These are phyloP conservation scores for Ictalurus furcatus DNA, from an alignment of 2,113 vertebrate genomes.

Conservation along the genomic window DNA sequence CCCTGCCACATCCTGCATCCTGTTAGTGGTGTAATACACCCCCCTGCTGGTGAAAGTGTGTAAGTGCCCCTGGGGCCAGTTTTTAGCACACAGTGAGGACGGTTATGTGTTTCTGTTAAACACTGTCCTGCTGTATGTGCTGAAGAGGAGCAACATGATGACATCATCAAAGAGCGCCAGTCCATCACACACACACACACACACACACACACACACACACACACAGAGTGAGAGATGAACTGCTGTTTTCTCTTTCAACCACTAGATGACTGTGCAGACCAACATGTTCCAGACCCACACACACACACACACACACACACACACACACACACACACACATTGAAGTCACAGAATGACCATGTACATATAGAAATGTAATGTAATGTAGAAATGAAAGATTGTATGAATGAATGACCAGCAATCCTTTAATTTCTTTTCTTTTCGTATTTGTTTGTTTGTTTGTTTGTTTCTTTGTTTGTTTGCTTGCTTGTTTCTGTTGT, in stretches of 20 bases:
- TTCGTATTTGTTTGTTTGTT: too few relatives aligned
- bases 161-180: neutral
- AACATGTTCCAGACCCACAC: neutral
- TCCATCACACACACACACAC: neutral
- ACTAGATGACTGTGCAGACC: constrained; percentile 60
- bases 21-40: neutral
- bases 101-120: neutral
- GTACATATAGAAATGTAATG: too few relatives aligned
- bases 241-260: constrained; percentile 15
- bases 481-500: too few relatives aligned
- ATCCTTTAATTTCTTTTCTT: too few relatives aligned
- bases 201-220: neutral
- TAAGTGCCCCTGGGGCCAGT: neutral
- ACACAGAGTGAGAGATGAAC: neutral
- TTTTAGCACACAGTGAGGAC: neutral
- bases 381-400: too few relatives aligned
- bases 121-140: neutral
- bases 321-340: neutral
- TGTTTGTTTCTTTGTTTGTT: too few relatives aligned
- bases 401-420: too few relatives aligned
- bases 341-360: too few relatives aligned
- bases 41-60: neutral
- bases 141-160: neutral
- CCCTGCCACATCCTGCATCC: neutral
- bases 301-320: neutral